Percentiles rank a stretch among this genome's conserved stretches.
These are phyloP conservation scores for Furcula furcula DNA, from an alignment of 2,888 invertebrate species.

Conservation along the genomic window DNA sequence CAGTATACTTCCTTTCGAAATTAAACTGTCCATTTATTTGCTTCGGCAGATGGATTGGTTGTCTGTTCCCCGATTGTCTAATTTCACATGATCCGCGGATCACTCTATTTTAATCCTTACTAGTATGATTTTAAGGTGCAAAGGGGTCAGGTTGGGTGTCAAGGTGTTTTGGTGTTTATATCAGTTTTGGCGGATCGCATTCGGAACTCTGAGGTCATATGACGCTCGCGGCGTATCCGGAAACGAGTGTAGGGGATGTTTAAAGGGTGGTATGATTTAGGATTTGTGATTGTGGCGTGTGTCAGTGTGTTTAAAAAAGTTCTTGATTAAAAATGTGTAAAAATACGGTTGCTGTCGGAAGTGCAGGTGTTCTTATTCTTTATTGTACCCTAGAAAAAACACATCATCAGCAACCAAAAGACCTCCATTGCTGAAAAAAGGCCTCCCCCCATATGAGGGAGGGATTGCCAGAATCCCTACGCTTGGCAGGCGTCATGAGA, in stretches of 20 bases:
- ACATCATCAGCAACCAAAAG: too few relatives aligned
- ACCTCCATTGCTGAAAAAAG: too few relatives aligned
- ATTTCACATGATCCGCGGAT: conserved; percentile 20
- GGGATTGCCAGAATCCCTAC: too few relatives aligned
- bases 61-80: conserved; percentile 39
- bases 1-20: conserved; percentile 36
- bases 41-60: conserved; percentile 58
- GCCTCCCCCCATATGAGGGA: too few relatives aligned
- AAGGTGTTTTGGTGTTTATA: conserved; percentile 34
- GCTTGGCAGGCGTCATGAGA: too few relatives aligned
- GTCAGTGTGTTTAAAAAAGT: too few relatives aligned
- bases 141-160: conserved; percentile 10
- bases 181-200: conserved; percentile 50
- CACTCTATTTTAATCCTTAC: conserved; percentile 4
- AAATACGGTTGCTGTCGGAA: too few relatives aligned
- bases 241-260: conserved; percentile 34
- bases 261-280: conserved; percentile 29
- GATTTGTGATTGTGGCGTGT: conserved; percentile 20
- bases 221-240: conserved; percentile 54
- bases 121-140: not conserved
- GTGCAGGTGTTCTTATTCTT: too few relatives aligned
- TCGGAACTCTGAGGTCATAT: conserved; percentile 62
- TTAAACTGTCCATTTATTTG: conserved; percentile 65
- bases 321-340: too few relatives aligned
- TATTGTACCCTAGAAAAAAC: too few relatives aligned